These are phyloP conservation scores for Amblyornis subalaris DNA, from an alignment of 2,113 vertebrate genomes.

Conservation along the genomic window DNA sequence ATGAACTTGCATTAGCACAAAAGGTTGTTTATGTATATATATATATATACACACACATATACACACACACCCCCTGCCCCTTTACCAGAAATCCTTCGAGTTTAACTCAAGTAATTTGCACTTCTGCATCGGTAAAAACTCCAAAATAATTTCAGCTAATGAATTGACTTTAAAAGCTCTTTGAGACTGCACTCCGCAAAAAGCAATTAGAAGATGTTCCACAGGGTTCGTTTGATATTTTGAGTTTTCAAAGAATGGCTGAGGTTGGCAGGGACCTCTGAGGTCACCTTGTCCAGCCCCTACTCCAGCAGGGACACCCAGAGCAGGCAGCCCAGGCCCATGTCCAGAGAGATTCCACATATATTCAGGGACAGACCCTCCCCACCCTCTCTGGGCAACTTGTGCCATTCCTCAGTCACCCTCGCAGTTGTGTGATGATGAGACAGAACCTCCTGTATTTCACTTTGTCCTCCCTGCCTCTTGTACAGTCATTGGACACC, in stretches of 20 bases:
- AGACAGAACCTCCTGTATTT: not conserved
- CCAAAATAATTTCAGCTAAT: not conserved
- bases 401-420: not conserved
- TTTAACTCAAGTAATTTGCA: not conserved
- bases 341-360: not conserved
- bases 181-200: not conserved
- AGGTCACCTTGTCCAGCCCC: not conserved
- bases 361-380: not conserved
- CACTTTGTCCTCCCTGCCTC: not conserved
- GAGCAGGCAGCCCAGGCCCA: not conserved
- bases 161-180: not conserved
- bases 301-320: not conserved
- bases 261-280: not conserved
- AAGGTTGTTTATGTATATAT: not conserved
- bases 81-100: not conserved
- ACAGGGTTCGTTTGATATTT: not conserved
- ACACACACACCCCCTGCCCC: no score
- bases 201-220: not conserved
- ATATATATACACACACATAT: accelerated
- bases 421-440: not conserved
- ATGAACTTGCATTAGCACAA: not conserved
- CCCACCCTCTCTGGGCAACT: not conserved
- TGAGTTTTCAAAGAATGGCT: not conserved
- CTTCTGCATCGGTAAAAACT: not conserved
- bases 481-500: not conserved